Conservation (phyloP, 2,113 vertebrate genomes). For the Gasterosteus nipponicus region DNA sequence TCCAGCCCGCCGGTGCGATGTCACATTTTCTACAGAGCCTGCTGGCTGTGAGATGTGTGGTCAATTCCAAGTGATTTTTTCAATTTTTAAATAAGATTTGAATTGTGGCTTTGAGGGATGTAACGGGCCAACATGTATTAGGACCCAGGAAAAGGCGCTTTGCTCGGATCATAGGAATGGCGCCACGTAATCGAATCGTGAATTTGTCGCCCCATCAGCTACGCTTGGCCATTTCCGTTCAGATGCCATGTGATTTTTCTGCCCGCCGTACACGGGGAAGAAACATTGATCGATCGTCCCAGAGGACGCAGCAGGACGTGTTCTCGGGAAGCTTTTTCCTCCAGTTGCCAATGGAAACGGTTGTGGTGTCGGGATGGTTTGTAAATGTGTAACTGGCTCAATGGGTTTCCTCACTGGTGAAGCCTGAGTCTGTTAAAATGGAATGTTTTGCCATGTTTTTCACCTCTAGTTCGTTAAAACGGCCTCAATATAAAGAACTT, state of each 20-base stretch:
- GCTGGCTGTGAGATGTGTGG: constrained; percentile 35
- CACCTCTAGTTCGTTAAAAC: not conserved
- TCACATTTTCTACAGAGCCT: constrained; percentile 20
- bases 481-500: not conserved
- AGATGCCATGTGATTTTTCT: constrained; percentile 38
- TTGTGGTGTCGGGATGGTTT: constrained; percentile 20
- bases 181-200: constrained; percentile 50
- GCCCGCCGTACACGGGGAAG: constrained; percentile 27
- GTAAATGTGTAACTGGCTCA: not conserved
- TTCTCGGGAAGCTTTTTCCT: constrained; percentile 5
- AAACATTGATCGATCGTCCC: constrained; percentile 14
- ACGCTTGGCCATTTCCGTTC: constrained; percentile 25
- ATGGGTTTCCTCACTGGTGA: not conserved
- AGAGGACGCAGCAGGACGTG: constrained; percentile 14
- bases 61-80: constrained; percentile 49
- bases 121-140: constrained; percentile 54
- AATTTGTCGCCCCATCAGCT: constrained; percentile 43
- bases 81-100: constrained; percentile 45
- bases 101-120: constrained; percentile 50
- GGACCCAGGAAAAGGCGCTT: constrained; percentile 3
- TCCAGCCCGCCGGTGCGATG: constrained; percentile 37
- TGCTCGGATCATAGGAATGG: constrained; percentile 23
- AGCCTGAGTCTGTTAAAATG: not conserved
- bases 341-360: constrained; percentile 40
- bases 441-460: not conserved